Conservation (phyloP, 1,140 invertebrate genomes). For the Lepidurus packardi region DNA sequence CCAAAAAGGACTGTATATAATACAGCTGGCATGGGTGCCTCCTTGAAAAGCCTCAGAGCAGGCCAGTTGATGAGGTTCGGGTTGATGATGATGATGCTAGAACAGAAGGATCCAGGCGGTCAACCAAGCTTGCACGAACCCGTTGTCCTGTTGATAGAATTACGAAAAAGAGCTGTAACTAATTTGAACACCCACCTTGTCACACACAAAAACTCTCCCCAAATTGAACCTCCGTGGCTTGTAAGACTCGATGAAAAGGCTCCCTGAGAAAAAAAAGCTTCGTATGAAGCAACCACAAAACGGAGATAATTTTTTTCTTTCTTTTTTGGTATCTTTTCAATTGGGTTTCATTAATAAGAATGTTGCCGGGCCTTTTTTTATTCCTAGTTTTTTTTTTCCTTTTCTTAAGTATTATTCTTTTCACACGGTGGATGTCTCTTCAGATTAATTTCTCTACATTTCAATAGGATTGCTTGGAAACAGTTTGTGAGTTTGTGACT, state of each 20-base stretch:
- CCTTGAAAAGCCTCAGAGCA: background rate
- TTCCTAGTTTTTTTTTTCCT: too few relatives aligned
- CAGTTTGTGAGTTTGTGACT: background rate
- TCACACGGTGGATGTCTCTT: background rate
- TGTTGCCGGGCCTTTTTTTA: too few relatives aligned
- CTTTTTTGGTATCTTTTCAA: too few relatives aligned
- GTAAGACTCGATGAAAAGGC: background rate
- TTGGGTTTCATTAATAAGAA: too few relatives aligned
- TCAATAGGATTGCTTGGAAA: background rate
- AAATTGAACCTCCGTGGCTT: background rate
- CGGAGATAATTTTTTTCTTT: too few relatives aligned
- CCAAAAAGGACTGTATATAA: background rate
- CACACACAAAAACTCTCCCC: background rate
- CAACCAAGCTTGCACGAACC: background rate
- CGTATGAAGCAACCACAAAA: background rate
- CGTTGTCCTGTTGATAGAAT: conserved; percentile 11
- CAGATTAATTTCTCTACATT: conserved; percentile 15
- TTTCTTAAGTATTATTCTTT: background rate
- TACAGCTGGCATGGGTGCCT: conserved; percentile 12
- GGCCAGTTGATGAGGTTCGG: conserved; percentile 9
- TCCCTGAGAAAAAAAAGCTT: background rate
- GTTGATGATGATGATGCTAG: background rate
- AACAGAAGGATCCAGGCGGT: background rate
- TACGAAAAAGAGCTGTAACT: background rate
- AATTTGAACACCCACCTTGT: conserved; percentile 18